phyloP scores from a whole-genome alignment of 2,113 vertebrate genomes.

The Erinaceus europaeus region DNA sequence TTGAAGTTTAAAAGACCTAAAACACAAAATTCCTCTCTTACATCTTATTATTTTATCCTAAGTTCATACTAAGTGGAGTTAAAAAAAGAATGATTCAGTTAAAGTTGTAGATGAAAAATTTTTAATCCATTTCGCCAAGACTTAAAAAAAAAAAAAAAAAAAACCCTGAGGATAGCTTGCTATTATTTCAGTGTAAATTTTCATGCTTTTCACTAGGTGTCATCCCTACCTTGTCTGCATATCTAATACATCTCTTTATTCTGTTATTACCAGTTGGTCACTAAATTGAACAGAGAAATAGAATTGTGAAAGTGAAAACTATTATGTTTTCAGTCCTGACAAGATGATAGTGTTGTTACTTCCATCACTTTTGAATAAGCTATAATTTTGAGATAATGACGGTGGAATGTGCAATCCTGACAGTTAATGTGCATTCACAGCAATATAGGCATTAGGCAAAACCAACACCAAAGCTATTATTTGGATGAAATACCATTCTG shows the following conservation, averaged over 20 bases:
- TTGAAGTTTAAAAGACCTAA: constrained; percentile 61
- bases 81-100: constrained; percentile 74
- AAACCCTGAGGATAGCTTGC: constrained; percentile 72
- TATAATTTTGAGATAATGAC: constrained; percentile 89
- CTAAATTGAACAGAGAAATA: constrained; percentile 86
- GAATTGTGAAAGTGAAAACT: constrained; percentile 86
- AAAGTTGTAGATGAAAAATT: constrained; percentile 74
- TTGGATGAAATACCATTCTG: constrained; percentile 80
- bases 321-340: constrained; percentile 87
- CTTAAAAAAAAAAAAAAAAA: constrained; percentile 6
- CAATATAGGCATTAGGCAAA: constrained; percentile 85
- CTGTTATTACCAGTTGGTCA: constrained; percentile 85
- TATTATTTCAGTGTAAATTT: constrained; percentile 76
- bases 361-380: constrained; percentile 83
- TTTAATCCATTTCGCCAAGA: constrained; percentile 42
- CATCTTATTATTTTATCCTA: constrained; percentile 67
- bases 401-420: constrained; percentile 76
- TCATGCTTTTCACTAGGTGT: constrained; percentile 66
- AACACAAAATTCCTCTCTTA: constrained; percentile 50
- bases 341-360: constrained; percentile 86
- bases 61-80: constrained; percentile 71
- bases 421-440: constrained; percentile 83
- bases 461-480: constrained; percentile 78
- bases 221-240: constrained; percentile 72
- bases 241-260: constrained; percentile 83